Conservation (phyloP, 2,797 vertebrate species). For the Tympanoctomys barrerae region DNA sequence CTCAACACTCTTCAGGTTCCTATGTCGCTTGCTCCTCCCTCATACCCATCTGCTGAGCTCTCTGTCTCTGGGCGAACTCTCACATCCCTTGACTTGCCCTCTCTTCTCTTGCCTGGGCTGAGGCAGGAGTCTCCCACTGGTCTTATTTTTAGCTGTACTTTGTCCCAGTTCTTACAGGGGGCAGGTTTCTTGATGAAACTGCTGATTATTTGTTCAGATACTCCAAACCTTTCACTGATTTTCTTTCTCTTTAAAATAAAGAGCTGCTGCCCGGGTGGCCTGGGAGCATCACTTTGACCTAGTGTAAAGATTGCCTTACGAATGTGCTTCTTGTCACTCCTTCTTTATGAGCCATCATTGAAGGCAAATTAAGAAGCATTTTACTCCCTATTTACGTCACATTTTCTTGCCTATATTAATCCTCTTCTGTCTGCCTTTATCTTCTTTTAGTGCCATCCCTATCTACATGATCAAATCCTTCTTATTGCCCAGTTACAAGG, state of each 20-base stretch:
- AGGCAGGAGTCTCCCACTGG: neutral
- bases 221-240: constrained; percentile 39
- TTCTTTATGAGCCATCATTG: neutral
- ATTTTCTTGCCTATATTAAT: neutral
- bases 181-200: constrained; percentile 9
- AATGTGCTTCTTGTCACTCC: neutral
- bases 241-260: constrained; percentile 28
- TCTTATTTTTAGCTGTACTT: neutral
- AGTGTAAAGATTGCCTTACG: constrained; percentile 1
- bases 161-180: neutral
- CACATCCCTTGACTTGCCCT: neutral
- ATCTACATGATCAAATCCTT: neutral
- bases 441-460: neutral
- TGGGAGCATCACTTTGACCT: constrained; percentile 5
- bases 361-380: neutral
- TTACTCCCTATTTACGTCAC: neutral
- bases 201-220: constrained; percentile 29
- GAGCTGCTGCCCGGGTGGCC: neutral
- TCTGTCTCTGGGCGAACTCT: neutral
- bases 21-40: neutral
- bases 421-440: neutral
- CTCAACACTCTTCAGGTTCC: neutral
- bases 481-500: neutral
- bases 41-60: neutral
- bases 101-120: neutral